These are phyloP conservation scores for Lordiphosa clarofinis DNA, from an alignment of 1,140 invertebrate species.

Conservation along the genomic window DNA sequence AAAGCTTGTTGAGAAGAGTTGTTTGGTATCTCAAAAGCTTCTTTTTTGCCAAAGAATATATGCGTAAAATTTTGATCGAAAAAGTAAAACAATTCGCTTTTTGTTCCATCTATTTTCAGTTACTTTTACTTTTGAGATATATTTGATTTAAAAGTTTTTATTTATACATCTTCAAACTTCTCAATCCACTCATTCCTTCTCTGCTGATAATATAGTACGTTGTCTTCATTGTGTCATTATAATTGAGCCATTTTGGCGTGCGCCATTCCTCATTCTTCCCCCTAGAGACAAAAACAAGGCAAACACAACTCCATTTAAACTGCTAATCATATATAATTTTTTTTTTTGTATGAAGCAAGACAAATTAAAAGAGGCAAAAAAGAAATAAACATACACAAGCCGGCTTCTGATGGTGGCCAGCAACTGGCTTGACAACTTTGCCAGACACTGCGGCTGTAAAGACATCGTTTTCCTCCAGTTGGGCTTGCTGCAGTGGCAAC, in stretches of 20 bases:
- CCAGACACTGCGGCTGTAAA: conserved; percentile 59
- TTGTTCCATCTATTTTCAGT: no score
- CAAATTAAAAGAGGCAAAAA: conserved; percentile 34
- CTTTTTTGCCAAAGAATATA: no score
- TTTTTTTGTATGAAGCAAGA: conserved; percentile 41
- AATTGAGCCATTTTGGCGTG: conserved; percentile 59
- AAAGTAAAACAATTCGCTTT: no score
- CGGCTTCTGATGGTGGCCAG: conserved; percentile 14
- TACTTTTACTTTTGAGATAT: no score
- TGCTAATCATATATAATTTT: conserved; percentile 67
- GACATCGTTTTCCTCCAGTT: conserved; percentile 17
- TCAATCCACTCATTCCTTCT: conserved; percentile 4
- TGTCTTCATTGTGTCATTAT: conserved; percentile 47
- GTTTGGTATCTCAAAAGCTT: no score
- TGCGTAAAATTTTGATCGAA: no score
- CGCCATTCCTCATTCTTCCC: conserved; percentile 16
- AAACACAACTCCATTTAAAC: conserved; percentile 23
- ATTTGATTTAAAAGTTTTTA: not conserved
- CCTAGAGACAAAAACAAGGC: conserved; percentile 8
- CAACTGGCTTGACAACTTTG: conserved; percentile 67
- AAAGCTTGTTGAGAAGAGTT: no score
- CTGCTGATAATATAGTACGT: conserved; percentile 3
- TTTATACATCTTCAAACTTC: conserved; percentile 1
- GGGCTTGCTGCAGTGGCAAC: conserved; percentile 32
- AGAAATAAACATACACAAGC: conserved; percentile 29